Percentiles rank a stretch among this genome's conserved stretches.
phyloP scores from a whole-genome alignment of 1,140 invertebrate species.

The Heliconius hewitsoni region DNA sequence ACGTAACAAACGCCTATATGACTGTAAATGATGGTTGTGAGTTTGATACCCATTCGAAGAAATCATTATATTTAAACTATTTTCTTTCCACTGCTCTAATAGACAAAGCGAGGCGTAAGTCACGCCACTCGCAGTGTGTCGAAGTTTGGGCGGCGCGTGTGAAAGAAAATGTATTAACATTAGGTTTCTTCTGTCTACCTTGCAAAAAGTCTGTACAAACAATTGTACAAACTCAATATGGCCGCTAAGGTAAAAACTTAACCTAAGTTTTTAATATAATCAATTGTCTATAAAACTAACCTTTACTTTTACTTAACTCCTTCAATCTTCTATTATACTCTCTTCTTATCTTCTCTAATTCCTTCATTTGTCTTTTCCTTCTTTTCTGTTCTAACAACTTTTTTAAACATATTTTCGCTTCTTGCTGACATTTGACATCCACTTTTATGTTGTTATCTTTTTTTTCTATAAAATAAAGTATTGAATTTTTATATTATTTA shows the following conservation, averaged over 20 bases:
- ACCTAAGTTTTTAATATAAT: background rate
- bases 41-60: background rate
- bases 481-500: background rate
- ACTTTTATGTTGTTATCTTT: conserved; percentile 21
- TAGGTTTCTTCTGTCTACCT: too few species aligned
- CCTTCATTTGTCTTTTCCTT: conserved; percentile 29
- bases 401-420: conserved; percentile 26
- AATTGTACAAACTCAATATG: too few species aligned
- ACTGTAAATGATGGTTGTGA: background rate
- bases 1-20: too few species aligned
- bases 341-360: conserved; percentile 45
- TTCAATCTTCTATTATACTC: conserved; percentile 47
- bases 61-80: background rate
- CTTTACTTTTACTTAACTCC: background rate
- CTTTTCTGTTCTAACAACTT: conserved; percentile 31
- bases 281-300: background rate
- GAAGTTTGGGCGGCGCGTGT: too few species aligned
- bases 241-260: too few species aligned
- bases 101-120: too few species aligned
- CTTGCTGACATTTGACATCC: conserved; percentile 25
- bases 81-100: too few species aligned
- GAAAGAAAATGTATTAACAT: too few species aligned
- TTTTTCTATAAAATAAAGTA: conserved; percentile 24
- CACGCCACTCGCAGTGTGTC: too few species aligned
- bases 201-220: too few species aligned